A percentile compares a stretch with the other conserved stretches of the same genome.
These are phyloP conservation scores for Priocnemis perturbator DNA, from an alignment of 2,888 invertebrate species.

Conservation along the genomic window DNA sequence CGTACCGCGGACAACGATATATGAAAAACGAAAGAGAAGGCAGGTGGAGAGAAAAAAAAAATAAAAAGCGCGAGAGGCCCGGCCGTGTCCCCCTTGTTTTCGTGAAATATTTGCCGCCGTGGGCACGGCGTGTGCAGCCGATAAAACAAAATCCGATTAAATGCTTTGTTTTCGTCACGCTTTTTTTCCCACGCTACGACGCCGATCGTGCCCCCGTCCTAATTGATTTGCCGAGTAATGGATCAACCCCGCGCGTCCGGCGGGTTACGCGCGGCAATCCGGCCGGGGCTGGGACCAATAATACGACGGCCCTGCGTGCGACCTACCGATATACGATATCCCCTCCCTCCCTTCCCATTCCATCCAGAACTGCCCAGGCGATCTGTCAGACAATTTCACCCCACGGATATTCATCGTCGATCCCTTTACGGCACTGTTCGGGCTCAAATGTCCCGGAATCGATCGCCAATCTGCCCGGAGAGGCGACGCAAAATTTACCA, in stretches of 20 bases:
- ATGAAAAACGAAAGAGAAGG: constrained; percentile 3
- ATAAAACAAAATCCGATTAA: constrained; percentile 67
- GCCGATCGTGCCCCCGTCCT: constrained; percentile 47
- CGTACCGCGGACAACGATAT: constrained; percentile 24
- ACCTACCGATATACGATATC: too few species aligned
- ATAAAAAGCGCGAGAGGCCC: constrained; percentile 17
- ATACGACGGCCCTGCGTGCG: constrained; percentile 6
- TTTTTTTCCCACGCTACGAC: constrained; percentile 21
- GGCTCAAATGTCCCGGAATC: constrained; percentile 4
- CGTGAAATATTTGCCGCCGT: constrained; percentile 55
- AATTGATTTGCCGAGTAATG: constrained; percentile 59
- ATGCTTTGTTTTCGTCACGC: constrained; percentile 62
- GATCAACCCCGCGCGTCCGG: constrained; percentile 38
- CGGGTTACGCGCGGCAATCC: background rate
- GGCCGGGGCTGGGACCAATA: constrained; percentile 6
- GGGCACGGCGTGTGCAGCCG: constrained; percentile 50
- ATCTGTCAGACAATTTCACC: constrained; percentile 8
- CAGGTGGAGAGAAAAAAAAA: background rate
- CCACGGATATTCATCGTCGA: constrained; percentile 8
- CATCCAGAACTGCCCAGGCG: background rate
- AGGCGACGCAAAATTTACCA: background rate
- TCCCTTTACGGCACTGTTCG: background rate
- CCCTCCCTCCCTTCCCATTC: too few species aligned
- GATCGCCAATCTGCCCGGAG: constrained; percentile 6
- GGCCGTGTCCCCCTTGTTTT: constrained; percentile 43